A percentile compares a stretch with the other conserved stretches of the same genome.
Evolutionary conservation across 2,888 invertebrate species (phyloP).

Genomic region (Hetaerina titia): DNA sequence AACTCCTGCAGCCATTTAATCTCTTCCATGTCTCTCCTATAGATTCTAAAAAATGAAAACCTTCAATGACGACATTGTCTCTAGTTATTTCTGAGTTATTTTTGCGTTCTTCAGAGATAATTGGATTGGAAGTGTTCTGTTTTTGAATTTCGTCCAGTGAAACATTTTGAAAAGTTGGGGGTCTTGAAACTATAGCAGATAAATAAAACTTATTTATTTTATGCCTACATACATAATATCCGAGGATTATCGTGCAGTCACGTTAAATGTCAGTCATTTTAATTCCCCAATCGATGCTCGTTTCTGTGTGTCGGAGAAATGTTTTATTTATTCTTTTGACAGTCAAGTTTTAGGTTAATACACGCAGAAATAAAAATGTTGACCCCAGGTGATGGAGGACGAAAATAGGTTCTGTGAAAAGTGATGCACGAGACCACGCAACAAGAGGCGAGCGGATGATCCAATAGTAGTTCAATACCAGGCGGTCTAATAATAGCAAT

Average conservation of each 20-base stretch:
- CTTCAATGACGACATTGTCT: no score
- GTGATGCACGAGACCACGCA: background rate
- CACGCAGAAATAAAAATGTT: background rate
- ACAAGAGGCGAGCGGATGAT: background rate
- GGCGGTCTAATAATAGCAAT: background rate
- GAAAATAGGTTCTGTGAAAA: constrained; percentile 11
- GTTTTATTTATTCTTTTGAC: background rate
- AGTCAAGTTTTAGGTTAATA: background rate
- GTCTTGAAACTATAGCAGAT: no score
- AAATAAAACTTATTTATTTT: no score
- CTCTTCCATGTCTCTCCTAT: no score
- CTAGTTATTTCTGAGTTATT: no score
- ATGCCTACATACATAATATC: no score
- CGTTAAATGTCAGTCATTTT: background rate
- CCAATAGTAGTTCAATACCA: background rate
- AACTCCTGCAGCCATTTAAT: no score
- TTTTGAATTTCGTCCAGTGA: no score
- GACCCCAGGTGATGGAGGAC: background rate
- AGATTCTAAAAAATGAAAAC: no score
- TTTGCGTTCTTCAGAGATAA: no score
- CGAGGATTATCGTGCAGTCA: background rate
- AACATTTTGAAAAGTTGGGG: no score
- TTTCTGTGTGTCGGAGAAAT: background rate
- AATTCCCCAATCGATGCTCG: background rate
- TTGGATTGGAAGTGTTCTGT: no score